Percentiles rank a stretch among this genome's conserved stretches.
Evolutionary conservation across 1,140 invertebrate species (phyloP).

Genomic region (Proctacanthus coquilletti): DNA sequence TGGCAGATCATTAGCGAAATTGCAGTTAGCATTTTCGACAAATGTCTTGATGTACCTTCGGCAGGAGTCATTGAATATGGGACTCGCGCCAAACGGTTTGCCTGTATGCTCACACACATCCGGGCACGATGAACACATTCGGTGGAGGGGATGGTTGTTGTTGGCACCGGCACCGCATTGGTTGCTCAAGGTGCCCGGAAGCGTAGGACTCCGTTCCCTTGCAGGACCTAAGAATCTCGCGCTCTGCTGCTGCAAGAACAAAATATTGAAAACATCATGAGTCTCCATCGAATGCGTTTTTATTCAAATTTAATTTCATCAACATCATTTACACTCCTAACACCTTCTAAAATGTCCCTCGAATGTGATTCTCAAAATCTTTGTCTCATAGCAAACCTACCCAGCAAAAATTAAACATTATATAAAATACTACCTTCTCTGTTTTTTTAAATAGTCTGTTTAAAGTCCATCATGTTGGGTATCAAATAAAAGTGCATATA

Average conservation of each 20-base stretch:
- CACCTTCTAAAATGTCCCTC: no score
- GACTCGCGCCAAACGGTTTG: conserved; percentile 25
- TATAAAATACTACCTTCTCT: no score
- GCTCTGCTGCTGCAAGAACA: conserved; percentile 28
- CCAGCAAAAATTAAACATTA: no score
- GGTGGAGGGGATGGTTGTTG: conserved; percentile 27
- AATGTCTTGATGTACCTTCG: conserved; percentile 18
- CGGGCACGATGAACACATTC: conserved; percentile 27
- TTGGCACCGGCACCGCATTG: conserved; percentile 22
- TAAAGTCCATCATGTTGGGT: no score
- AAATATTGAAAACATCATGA: no score
- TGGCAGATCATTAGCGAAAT: background rate
- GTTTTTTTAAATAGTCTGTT: no score
- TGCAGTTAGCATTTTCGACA: background rate
- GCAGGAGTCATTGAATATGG: conserved; percentile 23
- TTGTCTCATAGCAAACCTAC: no score
- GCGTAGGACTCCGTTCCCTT: conserved; percentile 30
- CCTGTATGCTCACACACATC: conserved; percentile 30
- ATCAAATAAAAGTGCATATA: no score
- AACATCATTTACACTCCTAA: no score
- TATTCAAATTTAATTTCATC: no score
- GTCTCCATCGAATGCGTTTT: no score
- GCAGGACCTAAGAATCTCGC: conserved; percentile 31
- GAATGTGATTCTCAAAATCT: no score
- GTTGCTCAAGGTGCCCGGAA: conserved; percentile 25